These are phyloP conservation scores for Polymixis lichenea DNA, from an alignment of 2,888 invertebrate genomes.

Conservation along the genomic window DNA sequence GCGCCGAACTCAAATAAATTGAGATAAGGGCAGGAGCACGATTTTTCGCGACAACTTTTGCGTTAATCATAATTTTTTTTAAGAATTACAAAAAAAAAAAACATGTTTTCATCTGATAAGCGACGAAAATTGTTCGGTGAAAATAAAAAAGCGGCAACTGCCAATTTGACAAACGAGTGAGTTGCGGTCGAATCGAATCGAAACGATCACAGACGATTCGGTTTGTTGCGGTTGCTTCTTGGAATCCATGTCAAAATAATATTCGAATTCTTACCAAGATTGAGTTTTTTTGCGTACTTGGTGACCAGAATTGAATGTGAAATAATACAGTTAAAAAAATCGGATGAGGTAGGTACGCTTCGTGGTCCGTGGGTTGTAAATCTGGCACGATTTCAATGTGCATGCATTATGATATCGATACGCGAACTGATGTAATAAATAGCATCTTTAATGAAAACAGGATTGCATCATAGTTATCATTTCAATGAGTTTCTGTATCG, in stretches of 20 bases:
- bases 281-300: conserved; percentile 61
- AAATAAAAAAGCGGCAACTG: conserved; percentile 67
- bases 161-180: conserved; percentile 80
- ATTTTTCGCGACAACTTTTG: too few species aligned
- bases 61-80: not conserved
- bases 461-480: conserved; percentile 52
- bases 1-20: too few species aligned
- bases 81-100: not conserved
- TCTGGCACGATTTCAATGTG: conserved; percentile 65
- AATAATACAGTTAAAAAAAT: too few species aligned
- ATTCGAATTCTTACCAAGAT: conserved; percentile 64
- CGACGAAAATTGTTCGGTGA: conserved; percentile 39
- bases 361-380: conserved; percentile 29
- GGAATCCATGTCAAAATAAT: conserved; percentile 67
- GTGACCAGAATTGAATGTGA: conserved; percentile 49
- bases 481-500: conserved; percentile 44
- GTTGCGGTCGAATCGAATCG: conserved; percentile 75
- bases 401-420: conserved; percentile 60
- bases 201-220: conserved; percentile 71
- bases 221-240: conserved; percentile 71
- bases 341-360: too few species aligned
- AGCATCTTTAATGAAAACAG: conserved; percentile 57
- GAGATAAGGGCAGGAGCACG: too few species aligned
- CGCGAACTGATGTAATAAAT: conserved; percentile 62
- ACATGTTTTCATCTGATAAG: conserved; percentile 13